phyloP scores from a whole-genome alignment of 2,797 vertebrate species.

The Typhlichthys subterraneus region DNA sequence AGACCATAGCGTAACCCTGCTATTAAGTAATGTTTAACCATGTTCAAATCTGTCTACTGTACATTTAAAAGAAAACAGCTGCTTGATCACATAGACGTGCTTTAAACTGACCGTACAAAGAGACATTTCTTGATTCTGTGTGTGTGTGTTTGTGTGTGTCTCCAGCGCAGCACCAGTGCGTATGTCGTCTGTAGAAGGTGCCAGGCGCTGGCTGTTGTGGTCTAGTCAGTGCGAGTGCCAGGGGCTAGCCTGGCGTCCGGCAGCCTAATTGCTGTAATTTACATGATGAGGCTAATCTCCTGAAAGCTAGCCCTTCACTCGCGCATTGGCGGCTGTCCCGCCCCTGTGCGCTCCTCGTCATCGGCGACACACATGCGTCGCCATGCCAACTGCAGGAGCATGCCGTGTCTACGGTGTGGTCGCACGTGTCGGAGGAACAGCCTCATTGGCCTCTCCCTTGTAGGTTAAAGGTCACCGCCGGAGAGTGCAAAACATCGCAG shows the following conservation, averaged over 20 bases:
- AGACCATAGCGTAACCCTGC: too few species aligned
- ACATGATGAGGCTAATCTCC: slow-evolving; percentile 76
- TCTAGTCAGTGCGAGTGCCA: slow-evolving; percentile 54
- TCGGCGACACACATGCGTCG: slow-evolving; percentile 13
- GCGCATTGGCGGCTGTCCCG: slow-evolving; percentile 61
- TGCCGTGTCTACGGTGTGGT: too few species aligned
- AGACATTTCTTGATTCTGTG: slow-evolving; percentile 7
- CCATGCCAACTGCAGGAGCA: not conserved
- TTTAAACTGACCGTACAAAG: slow-evolving; percentile 51
- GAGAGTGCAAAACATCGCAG: not conserved
- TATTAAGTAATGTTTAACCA: too few species aligned
- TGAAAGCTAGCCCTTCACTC: slow-evolving; percentile 65
- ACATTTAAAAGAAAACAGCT: slow-evolving; percentile 2
- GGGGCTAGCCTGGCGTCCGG: slow-evolving; percentile 53
- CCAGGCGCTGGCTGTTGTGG: slow-evolving; percentile 73
- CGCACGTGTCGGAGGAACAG: not conserved
- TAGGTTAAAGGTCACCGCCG: slow-evolving; percentile 13
- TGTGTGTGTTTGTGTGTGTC: slow-evolving; percentile 4
- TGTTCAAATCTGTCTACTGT: not conserved
- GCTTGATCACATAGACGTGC: slow-evolving; percentile 54
- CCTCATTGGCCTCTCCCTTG: slow-evolving; percentile 14
- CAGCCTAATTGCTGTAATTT: slow-evolving; percentile 75
- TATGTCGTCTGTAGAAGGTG: slow-evolving; percentile 68
- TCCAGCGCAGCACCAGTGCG: slow-evolving; percentile 57
- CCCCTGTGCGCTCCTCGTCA: slow-evolving; percentile 30